Conservation (phyloP, 2,113 vertebrate genomes). For the Sebastes schlegelii region DNA sequence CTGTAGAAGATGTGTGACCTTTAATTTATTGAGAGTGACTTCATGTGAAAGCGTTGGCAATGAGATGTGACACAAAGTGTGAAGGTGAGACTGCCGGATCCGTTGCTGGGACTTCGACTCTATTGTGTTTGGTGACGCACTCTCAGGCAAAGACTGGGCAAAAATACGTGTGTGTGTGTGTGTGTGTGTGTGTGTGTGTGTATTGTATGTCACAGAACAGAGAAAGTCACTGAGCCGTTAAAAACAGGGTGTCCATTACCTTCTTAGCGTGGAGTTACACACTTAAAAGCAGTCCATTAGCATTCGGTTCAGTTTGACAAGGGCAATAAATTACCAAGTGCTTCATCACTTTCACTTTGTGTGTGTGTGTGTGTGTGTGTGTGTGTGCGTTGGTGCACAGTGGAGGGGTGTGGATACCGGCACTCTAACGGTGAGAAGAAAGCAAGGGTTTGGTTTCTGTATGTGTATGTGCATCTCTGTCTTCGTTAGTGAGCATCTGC, state of each 20-base stretch:
- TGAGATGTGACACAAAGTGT: conserved; percentile 46
- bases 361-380: not conserved
- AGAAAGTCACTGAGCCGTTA: conserved; percentile 67
- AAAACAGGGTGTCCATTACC: conserved; percentile 69
- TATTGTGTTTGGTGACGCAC: conserved; percentile 27
- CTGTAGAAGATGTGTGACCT: conserved; percentile 26
- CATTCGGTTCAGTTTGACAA: conserved; percentile 66
- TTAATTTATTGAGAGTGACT: conserved; percentile 42
- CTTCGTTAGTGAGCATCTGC: not conserved
- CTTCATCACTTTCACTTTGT: conserved; percentile 71
- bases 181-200: conserved; percentile 11
- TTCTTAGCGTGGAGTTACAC: conserved; percentile 67
- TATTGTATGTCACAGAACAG: conserved; percentile 36
- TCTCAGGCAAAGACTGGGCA: conserved; percentile 22
- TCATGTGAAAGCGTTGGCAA: conserved; percentile 45
- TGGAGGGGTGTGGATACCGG: not conserved
- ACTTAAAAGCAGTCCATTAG: conserved; percentile 73
- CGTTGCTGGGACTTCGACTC: conserved; percentile 26
- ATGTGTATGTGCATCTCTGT: conserved; percentile 1
- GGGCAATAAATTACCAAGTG: conserved; percentile 62
- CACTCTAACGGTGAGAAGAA: conserved; percentile 44
- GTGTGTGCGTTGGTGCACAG: not conserved
- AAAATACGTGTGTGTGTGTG: not conserved
- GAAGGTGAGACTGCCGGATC: conserved; percentile 57
- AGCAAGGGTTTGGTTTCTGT: conserved; percentile 20